phyloP scores from a whole-genome alignment of 2,888 invertebrate genomes.

The Xestia c-nigrum region DNA sequence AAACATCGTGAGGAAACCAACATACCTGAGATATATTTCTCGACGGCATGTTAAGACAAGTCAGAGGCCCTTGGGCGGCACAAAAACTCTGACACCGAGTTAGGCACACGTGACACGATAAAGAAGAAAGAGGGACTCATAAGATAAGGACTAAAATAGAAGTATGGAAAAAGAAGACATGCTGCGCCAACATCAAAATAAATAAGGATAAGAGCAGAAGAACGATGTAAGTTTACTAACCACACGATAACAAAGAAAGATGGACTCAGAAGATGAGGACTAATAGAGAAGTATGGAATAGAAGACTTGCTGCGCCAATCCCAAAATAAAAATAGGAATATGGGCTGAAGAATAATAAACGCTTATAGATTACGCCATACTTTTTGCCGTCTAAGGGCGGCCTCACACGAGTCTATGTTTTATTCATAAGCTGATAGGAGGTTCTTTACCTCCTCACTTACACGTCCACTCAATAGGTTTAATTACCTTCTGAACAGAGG shows the following conservation, averaged over 20 bases:
- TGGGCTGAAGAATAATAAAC: slow-evolving; percentile 2
- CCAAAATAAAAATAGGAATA: background rate
- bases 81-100: too few species aligned
- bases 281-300: background rate
- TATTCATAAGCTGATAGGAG: slow-evolving; percentile 79
- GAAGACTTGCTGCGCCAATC: background rate
- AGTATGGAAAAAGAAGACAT: background rate
- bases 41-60: too few species aligned
- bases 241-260: too few species aligned
- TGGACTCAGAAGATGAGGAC: too few species aligned
- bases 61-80: too few species aligned
- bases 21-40: too few species aligned
- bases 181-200: background rate
- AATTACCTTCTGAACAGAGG: slow-evolving; percentile 77
- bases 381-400: slow-evolving; percentile 69
- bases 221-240: too few species aligned
- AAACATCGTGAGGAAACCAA: too few species aligned
- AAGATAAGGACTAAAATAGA: background rate
- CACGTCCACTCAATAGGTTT: slow-evolving; percentile 76
- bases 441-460: slow-evolving; percentile 74
- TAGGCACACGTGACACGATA: too few species aligned
- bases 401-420: slow-evolving; percentile 79
- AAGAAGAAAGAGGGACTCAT: too few species aligned
- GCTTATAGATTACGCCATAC: slow-evolving; percentile 60
- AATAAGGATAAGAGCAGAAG: background rate